Conservation (phyloP, 37 sponge, comb jelly and placozoan genomes). For the Corticium candelabrum region DNA sequence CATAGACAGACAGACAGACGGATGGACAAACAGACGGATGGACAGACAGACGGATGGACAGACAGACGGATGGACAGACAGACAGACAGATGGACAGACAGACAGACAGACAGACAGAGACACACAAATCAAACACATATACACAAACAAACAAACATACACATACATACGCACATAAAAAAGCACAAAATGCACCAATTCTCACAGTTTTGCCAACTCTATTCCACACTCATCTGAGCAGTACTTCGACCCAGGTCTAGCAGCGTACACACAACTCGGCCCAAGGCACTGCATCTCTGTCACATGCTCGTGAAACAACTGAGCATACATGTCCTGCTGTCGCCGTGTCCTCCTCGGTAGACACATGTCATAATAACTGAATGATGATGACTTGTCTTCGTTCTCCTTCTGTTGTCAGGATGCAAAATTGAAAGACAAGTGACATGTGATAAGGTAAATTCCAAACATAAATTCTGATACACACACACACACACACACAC, state of each 20-base stretch:
- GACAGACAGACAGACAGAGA: no score
- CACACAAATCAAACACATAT: no score
- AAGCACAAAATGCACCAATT: not conserved
- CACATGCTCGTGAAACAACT: conserved; percentile 3
- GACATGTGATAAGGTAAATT: no score
- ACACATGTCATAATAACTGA: not conserved
- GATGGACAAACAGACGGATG: no score
- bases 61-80: no score
- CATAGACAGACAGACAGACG: no score
- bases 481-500: not conserved
- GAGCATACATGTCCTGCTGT: not conserved
- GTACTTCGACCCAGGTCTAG: conserved; percentile 83
- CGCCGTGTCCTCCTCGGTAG: not conserved
- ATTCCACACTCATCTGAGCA: conserved; percentile 93
- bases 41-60: no score
- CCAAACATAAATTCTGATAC: no score
- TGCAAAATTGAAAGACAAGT: no score
- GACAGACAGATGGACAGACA: no score
- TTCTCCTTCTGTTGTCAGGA: not conserved
- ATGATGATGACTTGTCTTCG: not conserved
- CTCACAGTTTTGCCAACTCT: conserved; percentile 42
- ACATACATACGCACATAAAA: not conserved
- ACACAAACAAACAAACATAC: no score
- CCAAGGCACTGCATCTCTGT: conserved; percentile 62
- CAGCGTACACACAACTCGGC: conserved; percentile 63